Evolutionary conservation across 2,888 invertebrate species (phyloP), one percentile per base, ranked within the genome.

Genomic region (Agrypnus murinus): DNA sequence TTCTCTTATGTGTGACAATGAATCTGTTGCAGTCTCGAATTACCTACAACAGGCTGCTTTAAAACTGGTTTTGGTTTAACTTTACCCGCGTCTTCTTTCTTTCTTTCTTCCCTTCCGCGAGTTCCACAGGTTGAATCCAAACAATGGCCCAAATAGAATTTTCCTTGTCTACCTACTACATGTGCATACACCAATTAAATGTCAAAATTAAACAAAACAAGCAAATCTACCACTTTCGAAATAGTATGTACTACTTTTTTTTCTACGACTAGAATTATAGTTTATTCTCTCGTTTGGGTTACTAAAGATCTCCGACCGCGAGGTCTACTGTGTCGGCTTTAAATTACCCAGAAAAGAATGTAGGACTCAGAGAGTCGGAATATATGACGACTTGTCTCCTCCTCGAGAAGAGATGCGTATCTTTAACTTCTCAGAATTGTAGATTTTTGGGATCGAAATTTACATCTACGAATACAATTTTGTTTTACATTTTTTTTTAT

Each of bases 371-470:
- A 80, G 78, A 77, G 78, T 81, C 79, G 5, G 79, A 81, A 81
- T 83, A 80, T 81, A 82, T 81, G 81, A 82, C 80, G 80, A 80
- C 77, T 77, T 73, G 72, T 68, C 72, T 64, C 67, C n/a, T n/a
- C n/a, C n/a, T n/a, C n/a, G n/a, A n/a, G n/a, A n/a, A 71, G 79
- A 83, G 83, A 83, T 83, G 78, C 78, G 78, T 82, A 83, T 83
- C 82, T 82, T 80, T 77, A 79, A 79, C 81, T 81, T 83, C 81
- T 82, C 78, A 79, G 83, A 83, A 83, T 83, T 81, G 82, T 81
- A 83, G 80, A 81, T 82, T 82, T 82, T 81, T 79, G 72, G 77
- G 76, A 75, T 77, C 76, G 69, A 71, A 77, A 82, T 82, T 82
- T 81, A 81, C 82, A 82, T 82, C 78, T 79, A 78, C 73, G 79